These are phyloP conservation scores for Myotis lucifugus DNA, from an alignment of 2,113 vertebrate genomes.

Conservation along the genomic window DNA sequence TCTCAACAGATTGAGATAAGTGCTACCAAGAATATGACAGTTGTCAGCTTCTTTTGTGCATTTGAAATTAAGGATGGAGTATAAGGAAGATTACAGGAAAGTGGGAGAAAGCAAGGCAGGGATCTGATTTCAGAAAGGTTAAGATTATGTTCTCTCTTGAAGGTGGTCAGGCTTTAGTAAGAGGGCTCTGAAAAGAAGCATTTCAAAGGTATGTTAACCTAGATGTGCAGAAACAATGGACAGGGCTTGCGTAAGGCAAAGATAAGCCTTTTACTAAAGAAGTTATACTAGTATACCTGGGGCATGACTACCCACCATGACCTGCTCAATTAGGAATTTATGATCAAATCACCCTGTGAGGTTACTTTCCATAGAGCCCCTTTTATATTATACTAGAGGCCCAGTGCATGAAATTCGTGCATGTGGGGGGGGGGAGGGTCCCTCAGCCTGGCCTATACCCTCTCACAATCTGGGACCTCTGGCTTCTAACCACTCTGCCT, in stretches of 20 bases:
- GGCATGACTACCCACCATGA: background rate
- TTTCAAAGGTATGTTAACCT: background rate
- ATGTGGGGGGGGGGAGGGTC: rapidly evolving
- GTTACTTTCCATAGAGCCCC: background rate
- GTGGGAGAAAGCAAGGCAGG: background rate
- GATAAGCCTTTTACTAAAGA: background rate
- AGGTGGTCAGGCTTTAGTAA: background rate
- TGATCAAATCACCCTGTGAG: background rate
- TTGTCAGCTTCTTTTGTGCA: background rate
- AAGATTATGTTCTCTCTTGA: background rate
- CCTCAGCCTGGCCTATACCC: too few relatives aligned
- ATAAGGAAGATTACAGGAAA: background rate
- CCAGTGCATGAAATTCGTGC: too few relatives aligned
- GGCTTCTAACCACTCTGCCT: too few relatives aligned
- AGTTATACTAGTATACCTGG: background rate
- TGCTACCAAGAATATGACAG: background rate
- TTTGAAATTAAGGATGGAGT: background rate
- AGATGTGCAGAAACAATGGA: background rate
- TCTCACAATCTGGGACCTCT: too few relatives aligned
- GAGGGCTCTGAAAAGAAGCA: background rate
- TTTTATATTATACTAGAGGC: background rate
- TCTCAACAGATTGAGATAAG: background rate
- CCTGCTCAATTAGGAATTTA: background rate
- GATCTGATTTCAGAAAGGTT: background rate
- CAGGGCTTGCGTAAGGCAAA: background rate